A percentile compares a stretch with the other conserved stretches of the same genome.
Evolutionary conservation across 2,888 invertebrate species (phyloP).

Genomic region (Pammene fasciana): DNA sequence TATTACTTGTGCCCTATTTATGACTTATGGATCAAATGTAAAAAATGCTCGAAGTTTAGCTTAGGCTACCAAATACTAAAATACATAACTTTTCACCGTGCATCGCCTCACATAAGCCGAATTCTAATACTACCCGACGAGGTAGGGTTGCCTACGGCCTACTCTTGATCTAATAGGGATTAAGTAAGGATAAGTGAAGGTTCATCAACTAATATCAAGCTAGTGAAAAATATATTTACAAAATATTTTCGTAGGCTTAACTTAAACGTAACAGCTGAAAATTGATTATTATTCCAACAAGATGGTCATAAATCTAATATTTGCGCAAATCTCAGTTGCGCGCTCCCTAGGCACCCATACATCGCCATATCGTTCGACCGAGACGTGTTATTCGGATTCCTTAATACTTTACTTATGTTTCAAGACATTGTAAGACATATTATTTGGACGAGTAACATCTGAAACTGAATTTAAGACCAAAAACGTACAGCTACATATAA

Average conservation of each 20-base stretch:
- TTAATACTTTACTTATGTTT: conserved; percentile 25
- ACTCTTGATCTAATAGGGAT: too few species aligned
- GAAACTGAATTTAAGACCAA: background rate
- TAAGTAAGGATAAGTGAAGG: too few species aligned
- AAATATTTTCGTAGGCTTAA: background rate
- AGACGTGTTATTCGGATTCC: conserved; percentile 37
- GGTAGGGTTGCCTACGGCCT: too few species aligned
- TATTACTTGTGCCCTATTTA: too few species aligned
- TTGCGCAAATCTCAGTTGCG: conserved; percentile 74
- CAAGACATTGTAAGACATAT: conserved; percentile 13
- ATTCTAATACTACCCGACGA: too few species aligned
- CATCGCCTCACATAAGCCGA: too few species aligned
- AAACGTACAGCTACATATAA: background rate
- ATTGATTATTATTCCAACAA: conserved; percentile 71
- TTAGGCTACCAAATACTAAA: too few species aligned
- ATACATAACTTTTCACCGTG: too few species aligned
- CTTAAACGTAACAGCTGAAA: conserved; percentile 40
- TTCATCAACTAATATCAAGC: too few species aligned
- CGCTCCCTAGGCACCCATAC: conserved; percentile 77
- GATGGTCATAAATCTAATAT: conserved; percentile 74
- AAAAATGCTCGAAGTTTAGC: too few species aligned
- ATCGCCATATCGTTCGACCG: conserved; percentile 65
- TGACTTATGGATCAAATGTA: too few species aligned
- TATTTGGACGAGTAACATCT: background rate
- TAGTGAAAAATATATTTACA: background rate